Base-by-base conservation (phyloP, 35 echinoderm and acorn worm genomes). In the Apostichopus japonicus region DNA sequence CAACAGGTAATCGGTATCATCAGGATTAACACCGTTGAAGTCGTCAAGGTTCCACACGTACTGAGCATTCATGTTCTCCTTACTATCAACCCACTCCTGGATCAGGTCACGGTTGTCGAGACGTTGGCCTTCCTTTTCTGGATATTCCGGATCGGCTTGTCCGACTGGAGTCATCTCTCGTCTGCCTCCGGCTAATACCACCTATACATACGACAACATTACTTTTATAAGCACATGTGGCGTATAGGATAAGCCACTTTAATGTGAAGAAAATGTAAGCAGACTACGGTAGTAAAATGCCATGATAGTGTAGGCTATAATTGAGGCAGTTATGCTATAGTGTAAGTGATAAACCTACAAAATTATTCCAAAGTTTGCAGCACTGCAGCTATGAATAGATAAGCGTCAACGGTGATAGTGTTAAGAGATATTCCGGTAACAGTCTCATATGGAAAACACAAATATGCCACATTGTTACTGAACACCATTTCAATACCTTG, bases 21-120 rank as follows among this genome's bases (percentile, higher is more conserved):
- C 83, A 1, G 95, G 72, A 19, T 96, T 78, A 6, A 99, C 86
- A 25, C 57, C 21, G 33, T 96, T 78, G 77, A 99, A 99, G 5
- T 93, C 93, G 0, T 56, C 88, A 55, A 88, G 13, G 56, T 99
- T 99, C 97, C 97, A 99, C 0, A 99, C 95, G 89, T 96, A 99
- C 9, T 91, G 13, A 2, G 90, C 88, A 11, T 77, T 95, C 54
- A 65, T 86, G 1, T 63, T 23, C 6, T 94, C 91, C 83, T 96
- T 96, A 79, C 72, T 65, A 7, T 83, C 63, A 1, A 93, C 33
- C 97, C 97, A 99, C 67, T 99, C 97, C 4, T 99, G 77, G 33
- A 96, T 96, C 10, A 99, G 88, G 86, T 99, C 83, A 13, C 97
- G 91, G 1, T 92, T 90, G 72, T 99, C 97, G 21, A 27, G 86